Evolutionary conservation across 1,140 invertebrate genomes (phyloP), one percentile per base, ranked within the genome.

Genomic region (Drosophila repleta): DNA sequence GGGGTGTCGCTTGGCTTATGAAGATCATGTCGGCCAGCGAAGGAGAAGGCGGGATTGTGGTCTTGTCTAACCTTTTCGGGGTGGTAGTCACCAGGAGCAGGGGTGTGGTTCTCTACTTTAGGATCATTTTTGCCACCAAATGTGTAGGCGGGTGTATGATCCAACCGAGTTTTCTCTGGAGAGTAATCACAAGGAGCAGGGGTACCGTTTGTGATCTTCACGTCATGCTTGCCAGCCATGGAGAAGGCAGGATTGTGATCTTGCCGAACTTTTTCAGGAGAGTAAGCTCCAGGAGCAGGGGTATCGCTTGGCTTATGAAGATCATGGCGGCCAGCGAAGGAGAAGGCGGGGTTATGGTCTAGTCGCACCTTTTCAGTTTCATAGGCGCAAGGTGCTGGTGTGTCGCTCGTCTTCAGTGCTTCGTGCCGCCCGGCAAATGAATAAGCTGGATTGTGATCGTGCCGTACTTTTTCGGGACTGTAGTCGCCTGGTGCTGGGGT

Each of bases 401-500:
- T 92, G 72, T 87, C 93, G 90, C 75, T 92, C 92, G 32, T 90
- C 78, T 81, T 94, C 21, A 37, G 63, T 48, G 64, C 24, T 13
- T 87, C 82, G 49, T 93, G 93, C 90, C 93, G 95, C 39, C 94
- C 92, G 45, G 82, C 83, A 57, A 87, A 88, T 87, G 92, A 93
- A 74, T 93, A 94, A 83, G 94, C 93, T 35, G 94, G 94, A 65
- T 93, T 85, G 58, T 85, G 92, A 65, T 92, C 92, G 68, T 93
- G 90, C 61, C 95, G 94, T 24, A 88, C 71, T 79, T 73, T 56
- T 83, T 97, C 96, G 6, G 96, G 96, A 92, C 95, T 93, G 93
- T 98, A 94, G 91, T 95, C 93, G 83, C 96, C 93, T 75, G 97
- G 94, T 83, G 96, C 95, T 11, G 97, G 97, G 13, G 95, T 96